Percentiles rank a stretch among this genome's conserved stretches.
Conservation (phyloP, 2,797 vertebrate species). For the Macroramphosus scolopax region DNA sequence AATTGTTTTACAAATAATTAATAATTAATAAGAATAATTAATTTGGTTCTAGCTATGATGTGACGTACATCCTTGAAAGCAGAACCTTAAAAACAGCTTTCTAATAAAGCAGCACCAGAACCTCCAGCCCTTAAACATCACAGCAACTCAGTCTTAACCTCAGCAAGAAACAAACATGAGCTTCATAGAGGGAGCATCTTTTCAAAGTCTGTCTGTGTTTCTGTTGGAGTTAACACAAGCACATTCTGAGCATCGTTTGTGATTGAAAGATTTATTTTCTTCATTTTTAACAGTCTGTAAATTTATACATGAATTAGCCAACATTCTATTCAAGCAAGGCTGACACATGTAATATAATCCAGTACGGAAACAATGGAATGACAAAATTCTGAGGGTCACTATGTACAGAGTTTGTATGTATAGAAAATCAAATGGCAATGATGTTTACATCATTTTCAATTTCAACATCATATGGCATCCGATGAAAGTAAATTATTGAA, state of each 20-base stretch:
- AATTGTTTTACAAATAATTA: too few species aligned
- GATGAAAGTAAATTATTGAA: slow-evolving; percentile 68
- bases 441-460: slow-evolving; percentile 68
- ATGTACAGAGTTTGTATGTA: slow-evolving; percentile 69
- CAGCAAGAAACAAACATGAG: too few species aligned
- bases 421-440: slow-evolving; percentile 83
- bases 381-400: slow-evolving; percentile 62
- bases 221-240: slow-evolving; percentile 6
- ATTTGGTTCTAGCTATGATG: too few species aligned
- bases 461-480: slow-evolving; percentile 83
- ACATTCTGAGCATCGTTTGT: slow-evolving; percentile 12
- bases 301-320: slow-evolving; percentile 68
- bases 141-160: too few species aligned
- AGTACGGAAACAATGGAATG: slow-evolving; percentile 58
- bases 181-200: too few species aligned
- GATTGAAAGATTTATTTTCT: slow-evolving; percentile 71
- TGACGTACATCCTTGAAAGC: too few species aligned
- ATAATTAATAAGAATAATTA: too few species aligned
- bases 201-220: neutral
- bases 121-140: too few species aligned
- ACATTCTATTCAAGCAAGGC: slow-evolving; percentile 74
- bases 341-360: slow-evolving; percentile 63
- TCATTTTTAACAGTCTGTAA: slow-evolving; percentile 71
- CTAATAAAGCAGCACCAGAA: too few species aligned
- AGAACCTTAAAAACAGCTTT: too few species aligned